Evolutionary conservation across 2,113 vertebrate genomes (phyloP).

Genomic region (Seriola rivoliana): DNA sequence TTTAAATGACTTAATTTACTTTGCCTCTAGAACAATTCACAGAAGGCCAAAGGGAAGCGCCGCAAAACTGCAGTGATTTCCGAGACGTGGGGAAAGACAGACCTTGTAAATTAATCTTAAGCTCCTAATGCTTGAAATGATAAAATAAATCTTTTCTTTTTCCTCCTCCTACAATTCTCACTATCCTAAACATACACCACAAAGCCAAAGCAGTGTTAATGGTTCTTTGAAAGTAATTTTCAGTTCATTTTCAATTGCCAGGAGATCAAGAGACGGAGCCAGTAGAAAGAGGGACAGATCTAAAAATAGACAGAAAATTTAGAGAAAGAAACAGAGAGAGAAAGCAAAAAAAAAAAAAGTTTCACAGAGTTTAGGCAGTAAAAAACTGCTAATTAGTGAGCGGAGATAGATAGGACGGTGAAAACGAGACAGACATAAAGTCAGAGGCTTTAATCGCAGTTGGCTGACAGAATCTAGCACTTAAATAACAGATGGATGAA

Average conservation of each 20-base stretch:
- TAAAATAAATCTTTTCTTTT: slow-evolving; percentile 19
- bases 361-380: slow-evolving; percentile 42
- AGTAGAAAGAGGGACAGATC: slow-evolving; percentile 42
- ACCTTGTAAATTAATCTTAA: slow-evolving; percentile 52
- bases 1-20: slow-evolving; percentile 81
- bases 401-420: slow-evolving; percentile 3
- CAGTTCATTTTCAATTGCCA: slow-evolving; percentile 53
- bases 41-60: slow-evolving; percentile 43
- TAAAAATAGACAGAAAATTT: slow-evolving; percentile 50
- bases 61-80: slow-evolving; percentile 16
- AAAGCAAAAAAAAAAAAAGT: slow-evolving; percentile 39
- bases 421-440: slow-evolving; percentile 55
- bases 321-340: slow-evolving; percentile 15
- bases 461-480: slow-evolving; percentile 53
- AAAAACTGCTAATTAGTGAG: slow-evolving; percentile 69
- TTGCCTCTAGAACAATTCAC: slow-evolving; percentile 65
- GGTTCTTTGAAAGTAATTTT: slow-evolving; percentile 63
- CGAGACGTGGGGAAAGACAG: slow-evolving; percentile 21
- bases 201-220: slow-evolving; percentile 30
- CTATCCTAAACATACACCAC: slow-evolving; percentile 5
- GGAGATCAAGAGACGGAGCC: slow-evolving; percentile 46
- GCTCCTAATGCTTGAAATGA: slow-evolving; percentile 63
- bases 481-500: slow-evolving; percentile 26
- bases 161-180: slow-evolving; percentile 6
- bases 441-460: slow-evolving; percentile 43